Conservation (phyloP, 2,888 invertebrate genomes). For the Lysandra coridon region DNA sequence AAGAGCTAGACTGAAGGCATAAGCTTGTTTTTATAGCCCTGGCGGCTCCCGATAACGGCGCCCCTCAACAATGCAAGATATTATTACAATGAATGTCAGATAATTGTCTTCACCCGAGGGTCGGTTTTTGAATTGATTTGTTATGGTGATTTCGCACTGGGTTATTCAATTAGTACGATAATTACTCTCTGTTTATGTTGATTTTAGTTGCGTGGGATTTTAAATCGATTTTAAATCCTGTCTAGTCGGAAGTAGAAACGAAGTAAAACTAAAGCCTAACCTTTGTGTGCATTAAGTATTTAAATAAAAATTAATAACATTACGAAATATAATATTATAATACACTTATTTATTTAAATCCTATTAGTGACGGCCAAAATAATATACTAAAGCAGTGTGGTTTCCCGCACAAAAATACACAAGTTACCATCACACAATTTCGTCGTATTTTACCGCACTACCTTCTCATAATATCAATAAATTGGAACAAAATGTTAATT, state of each 20-base stretch:
- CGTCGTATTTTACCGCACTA: no score
- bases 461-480: no score
- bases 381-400: no score
- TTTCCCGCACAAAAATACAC: no score
- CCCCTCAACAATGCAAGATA: slow-evolving; percentile 71
- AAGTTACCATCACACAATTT: no score
- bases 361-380: no score
- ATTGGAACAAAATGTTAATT: no score
- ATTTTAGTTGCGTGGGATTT: not conserved
- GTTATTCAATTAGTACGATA: slow-evolving; percentile 30
- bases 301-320: no score
- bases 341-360: no score
- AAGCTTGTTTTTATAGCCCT: slow-evolving; percentile 80
- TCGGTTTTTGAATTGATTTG: slow-evolving; percentile 58
- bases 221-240: not conserved
- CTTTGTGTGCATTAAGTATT: no score
- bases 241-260: not conserved
- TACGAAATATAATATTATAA: no score
- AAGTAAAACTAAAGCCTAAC: no score
- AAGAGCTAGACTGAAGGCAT: slow-evolving; percentile 71
- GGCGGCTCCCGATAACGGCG: slow-evolving; percentile 67
- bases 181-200: slow-evolving; percentile 21
- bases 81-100: slow-evolving; percentile 69
- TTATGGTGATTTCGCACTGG: slow-evolving; percentile 40
- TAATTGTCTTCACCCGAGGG: slow-evolving; percentile 59